Evolutionary conservation across 2,113 vertebrate genomes (phyloP).

Genomic region (Clupea harengus): DNA sequence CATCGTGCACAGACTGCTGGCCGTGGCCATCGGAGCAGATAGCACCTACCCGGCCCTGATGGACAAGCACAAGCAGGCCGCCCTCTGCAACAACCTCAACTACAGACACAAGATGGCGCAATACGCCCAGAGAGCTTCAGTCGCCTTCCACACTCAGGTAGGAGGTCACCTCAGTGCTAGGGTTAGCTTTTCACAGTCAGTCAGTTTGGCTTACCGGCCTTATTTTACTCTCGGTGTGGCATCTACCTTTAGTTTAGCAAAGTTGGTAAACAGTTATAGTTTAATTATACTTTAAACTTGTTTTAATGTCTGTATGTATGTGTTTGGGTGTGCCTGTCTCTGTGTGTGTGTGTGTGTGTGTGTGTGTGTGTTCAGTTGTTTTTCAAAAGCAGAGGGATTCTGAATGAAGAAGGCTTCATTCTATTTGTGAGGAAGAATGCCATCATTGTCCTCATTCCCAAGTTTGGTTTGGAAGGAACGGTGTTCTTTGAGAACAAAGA

Average conservation of each 20-base stretch:
- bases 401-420: slow-evolving; percentile 92
- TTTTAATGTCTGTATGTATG: not conserved
- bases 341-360: not conserved
- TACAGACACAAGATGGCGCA: slow-evolving; percentile 98
- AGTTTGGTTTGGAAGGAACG: slow-evolving; percentile 92
- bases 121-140: slow-evolving; percentile 92
- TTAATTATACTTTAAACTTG: not conserved
- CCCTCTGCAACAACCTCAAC: slow-evolving; percentile 92
- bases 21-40: slow-evolving; percentile 87
- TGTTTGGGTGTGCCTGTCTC: not conserved
- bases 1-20: slow-evolving; percentile 91
- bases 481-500: slow-evolving; percentile 92
- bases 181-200: not conserved
- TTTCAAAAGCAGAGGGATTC: slow-evolving; percentile 88
- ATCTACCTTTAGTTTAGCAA: not conserved
- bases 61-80: slow-evolving; percentile 90
- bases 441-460: slow-evolving; percentile 93
- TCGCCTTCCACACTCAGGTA: slow-evolving; percentile 97
- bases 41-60: slow-evolving; percentile 88
- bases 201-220: not conserved
- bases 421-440: slow-evolving; percentile 96
- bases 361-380: slow-evolving; percentile 79
- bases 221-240: not conserved
- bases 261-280: not conserved
- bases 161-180: not conserved